Percentiles rank a stretch among this genome's conserved stretches.
These are phyloP conservation scores for Raillietiella orientalis DNA, from an alignment of 2,888 invertebrate genomes.

Conservation along the genomic window DNA sequence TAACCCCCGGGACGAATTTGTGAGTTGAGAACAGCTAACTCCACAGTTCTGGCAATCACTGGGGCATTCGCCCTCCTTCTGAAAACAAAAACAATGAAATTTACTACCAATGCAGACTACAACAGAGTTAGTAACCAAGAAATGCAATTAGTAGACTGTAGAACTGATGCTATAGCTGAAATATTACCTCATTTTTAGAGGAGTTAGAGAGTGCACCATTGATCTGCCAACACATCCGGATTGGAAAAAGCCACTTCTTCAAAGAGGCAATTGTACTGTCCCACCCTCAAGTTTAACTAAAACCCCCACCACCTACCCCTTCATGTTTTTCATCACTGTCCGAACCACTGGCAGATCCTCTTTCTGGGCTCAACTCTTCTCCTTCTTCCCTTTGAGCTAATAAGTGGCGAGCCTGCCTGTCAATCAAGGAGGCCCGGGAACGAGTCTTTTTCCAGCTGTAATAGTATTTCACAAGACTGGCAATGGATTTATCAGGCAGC, in stretches of 20 bases:
- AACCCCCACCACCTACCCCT: slow-evolving; percentile 2
- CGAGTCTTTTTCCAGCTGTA: slow-evolving; percentile 95
- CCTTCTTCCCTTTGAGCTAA: slow-evolving; percentile 32
- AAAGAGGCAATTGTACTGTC: neutral
- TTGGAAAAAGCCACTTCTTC: too few relatives aligned
- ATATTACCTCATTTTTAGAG: too few relatives aligned
- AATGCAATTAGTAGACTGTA: too few relatives aligned
- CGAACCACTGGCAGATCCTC: slow-evolving; percentile 51
- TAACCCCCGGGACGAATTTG: slow-evolving; percentile 36
- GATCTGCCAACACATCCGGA: too few relatives aligned
- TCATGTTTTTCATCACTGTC: slow-evolving; percentile 64
- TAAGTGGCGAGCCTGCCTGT: slow-evolving; percentile 36
- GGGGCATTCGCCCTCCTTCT: too few relatives aligned
- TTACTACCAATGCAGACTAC: too few relatives aligned
- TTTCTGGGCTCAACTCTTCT: slow-evolving; percentile 49
- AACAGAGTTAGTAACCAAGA: too few relatives aligned
- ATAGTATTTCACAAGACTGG: slow-evolving; percentile 82
- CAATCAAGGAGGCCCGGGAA: slow-evolving; percentile 72
- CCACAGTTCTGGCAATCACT: slow-evolving; percentile 35
- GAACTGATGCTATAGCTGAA: too few relatives aligned
- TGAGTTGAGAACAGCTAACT: slow-evolving; percentile 34
- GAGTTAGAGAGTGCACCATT: too few relatives aligned
- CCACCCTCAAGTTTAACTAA: slow-evolving; percentile 1
- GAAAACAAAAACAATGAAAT: too few relatives aligned
- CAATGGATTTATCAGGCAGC: slow-evolving; percentile 88